phyloP scores from a whole-genome alignment of 2,113 vertebrate species.

The Nerophis ophidion region DNA sequence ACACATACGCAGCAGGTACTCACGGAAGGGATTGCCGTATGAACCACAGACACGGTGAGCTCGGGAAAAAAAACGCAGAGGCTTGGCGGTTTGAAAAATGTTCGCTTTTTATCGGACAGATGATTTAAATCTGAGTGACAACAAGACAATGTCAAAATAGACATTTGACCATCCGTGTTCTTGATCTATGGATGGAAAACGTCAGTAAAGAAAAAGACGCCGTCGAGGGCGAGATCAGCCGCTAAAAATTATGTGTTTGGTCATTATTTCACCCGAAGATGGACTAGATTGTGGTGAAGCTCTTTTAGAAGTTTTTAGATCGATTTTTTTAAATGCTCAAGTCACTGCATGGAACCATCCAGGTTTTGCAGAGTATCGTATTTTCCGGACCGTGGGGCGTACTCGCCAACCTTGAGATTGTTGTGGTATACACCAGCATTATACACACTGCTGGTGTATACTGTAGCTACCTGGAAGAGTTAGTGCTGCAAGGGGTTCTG shows the following conservation, averaged over 20 bases:
- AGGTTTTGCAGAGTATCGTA: too few relatives aligned
- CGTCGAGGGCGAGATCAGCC: constrained; percentile 15
- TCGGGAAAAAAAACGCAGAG: constrained; percentile 10
- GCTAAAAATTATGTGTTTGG: neutral
- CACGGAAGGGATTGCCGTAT: constrained; percentile 11
- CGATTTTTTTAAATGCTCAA: too few relatives aligned
- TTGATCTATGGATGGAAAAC: constrained; percentile 30
- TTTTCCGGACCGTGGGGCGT: too few relatives aligned
- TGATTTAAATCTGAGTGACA: constrained; percentile 26
- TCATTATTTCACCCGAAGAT: neutral
- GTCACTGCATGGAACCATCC: too few relatives aligned
- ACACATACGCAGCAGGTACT: constrained; percentile 15
- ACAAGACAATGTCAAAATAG: constrained; percentile 16
- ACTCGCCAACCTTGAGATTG: too few relatives aligned
- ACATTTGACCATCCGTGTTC: constrained; percentile 39
- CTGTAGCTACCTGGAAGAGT: too few relatives aligned
- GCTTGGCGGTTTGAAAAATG: constrained; percentile 9
- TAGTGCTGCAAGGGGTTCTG: too few relatives aligned
- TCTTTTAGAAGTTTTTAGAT: neutral
- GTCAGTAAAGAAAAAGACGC: constrained; percentile 21
- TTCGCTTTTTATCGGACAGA: neutral
- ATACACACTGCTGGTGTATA: too few relatives aligned
- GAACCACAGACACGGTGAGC: constrained; percentile 9
- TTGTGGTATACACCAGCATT: too few relatives aligned
- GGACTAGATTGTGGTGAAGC: neutral